Base-by-base conservation (phyloP, 2,888 invertebrate species). In the Rhimphoctona megacephalus region DNA sequence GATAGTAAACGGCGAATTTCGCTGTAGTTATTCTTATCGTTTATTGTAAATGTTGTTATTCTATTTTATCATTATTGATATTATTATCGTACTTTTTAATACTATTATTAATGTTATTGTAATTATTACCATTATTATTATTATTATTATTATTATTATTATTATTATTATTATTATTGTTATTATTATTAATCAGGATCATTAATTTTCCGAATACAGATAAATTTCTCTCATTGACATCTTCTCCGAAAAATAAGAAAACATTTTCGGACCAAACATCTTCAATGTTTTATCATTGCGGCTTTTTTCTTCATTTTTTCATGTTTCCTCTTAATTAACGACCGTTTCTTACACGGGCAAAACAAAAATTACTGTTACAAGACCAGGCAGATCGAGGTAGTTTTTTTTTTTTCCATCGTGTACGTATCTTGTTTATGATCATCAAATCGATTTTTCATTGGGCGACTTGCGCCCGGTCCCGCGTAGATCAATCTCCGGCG, bases 1-100 rank as follows among this genome's bases (percentile, higher is more conserved):
- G 90, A 61, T 89, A 90, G 90, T 90, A 89, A 92, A 91, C 88
- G 77, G 73, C 30, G 36, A 61, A 52, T 43, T 57, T 77, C 70
- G 67, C 79, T 66, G 43, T 43, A 25, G n/a, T 76, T 69, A 54
- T 54, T 52, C 54, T 67, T 82, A 78, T 83, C 6, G 36, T 61
- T 78, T 78, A 78, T 69, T 77, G 69, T 61, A 14, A 30, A 30
- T 70, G 49, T 46, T 64, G 11, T 76, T 22, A n/a, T 77, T 57
- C 19, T 67, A 39, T 39, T 81, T 61, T 36, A 19, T 22, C n/a
- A 76, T 85, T 74, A 81, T 85, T 64, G 61, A 74, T 82, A 57
- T 66, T 74, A 39, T 30, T 19, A 25, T 70, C 25, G 3, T 81
- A 22, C 19, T 77, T 80, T 69, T 81, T 67, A 78, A 30, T 43